Conservation (phyloP, 92 coral and sea anemone species). For the Meandrina meandrites region DNA sequence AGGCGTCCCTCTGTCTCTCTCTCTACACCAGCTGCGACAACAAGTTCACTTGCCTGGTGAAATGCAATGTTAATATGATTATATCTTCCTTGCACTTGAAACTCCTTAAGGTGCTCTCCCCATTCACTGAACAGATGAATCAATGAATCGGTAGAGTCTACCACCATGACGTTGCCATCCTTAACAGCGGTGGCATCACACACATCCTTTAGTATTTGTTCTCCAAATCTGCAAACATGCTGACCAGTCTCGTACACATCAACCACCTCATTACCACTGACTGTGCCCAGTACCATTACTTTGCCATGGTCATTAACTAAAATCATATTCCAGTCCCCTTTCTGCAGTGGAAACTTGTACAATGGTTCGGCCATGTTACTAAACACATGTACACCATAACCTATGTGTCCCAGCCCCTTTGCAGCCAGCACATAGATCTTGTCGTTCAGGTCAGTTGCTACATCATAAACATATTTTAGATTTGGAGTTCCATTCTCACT, state of each 20-base stretch:
- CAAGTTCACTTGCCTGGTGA: not conserved
- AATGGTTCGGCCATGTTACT: no score
- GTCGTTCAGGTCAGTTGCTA: conserved; percentile 42
- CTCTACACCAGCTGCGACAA: not conserved
- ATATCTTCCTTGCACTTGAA: not conserved
- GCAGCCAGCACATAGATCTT: conserved; percentile 40
- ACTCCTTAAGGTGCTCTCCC: conserved; percentile 28
- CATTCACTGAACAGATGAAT: conserved; percentile 35
- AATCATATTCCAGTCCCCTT: not conserved
- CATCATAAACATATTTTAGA: no score
- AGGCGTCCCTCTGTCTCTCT: not conserved
- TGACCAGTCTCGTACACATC: not conserved
- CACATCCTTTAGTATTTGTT: not conserved
- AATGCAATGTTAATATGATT: not conserved
- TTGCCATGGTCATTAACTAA: not conserved
- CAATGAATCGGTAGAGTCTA: not conserved
- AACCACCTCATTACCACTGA: not conserved
- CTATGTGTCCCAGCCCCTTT: no score
- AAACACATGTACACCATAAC: no score
- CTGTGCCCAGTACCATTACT: not conserved
- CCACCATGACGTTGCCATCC: not conserved
- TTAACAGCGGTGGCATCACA: not conserved
- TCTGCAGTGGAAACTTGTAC: no score
- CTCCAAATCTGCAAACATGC: not conserved
- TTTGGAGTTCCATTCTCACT: no score